A percentile compares a stretch with the other conserved stretches of the same genome.
These are phyloP conservation scores for Smutsia gigantea DNA, from an alignment of 2,797 vertebrate species.

Conservation along the genomic window DNA sequence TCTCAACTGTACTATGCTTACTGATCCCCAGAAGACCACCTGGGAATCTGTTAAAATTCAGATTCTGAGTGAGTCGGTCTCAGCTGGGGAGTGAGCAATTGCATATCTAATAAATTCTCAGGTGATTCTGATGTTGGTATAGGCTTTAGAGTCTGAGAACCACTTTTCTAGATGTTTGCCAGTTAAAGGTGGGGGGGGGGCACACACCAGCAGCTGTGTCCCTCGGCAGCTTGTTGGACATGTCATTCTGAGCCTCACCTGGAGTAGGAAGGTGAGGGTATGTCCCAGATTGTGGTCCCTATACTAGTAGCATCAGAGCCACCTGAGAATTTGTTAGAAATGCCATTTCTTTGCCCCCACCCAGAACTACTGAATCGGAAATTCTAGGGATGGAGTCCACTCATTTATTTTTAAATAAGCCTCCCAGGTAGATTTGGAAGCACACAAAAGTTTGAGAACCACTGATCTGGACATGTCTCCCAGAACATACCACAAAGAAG, in stretches of 20 bases:
- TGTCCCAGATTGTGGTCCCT: neutral
- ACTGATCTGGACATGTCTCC: neutral
- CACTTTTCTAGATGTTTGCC: neutral
- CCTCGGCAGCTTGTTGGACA: neutral
- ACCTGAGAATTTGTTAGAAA: neutral
- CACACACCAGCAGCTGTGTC: neutral
- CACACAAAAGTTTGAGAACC: neutral
- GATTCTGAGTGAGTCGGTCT: neutral
- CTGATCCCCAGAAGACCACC: neutral
- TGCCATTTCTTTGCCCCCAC: neutral
- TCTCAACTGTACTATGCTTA: neutral
- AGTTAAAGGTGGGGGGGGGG: neutral
- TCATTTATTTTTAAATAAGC: neutral
- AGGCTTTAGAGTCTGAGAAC: neutral
- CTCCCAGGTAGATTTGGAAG: neutral
- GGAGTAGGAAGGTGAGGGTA: neutral
- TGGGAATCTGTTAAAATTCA: neutral
- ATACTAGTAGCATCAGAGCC: neutral
- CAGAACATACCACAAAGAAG: neutral
- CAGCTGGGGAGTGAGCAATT: neutral
- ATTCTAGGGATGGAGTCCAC: neutral
- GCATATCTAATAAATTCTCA: neutral
- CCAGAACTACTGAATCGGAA: neutral
- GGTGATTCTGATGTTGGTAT: neutral
- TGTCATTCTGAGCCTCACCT: neutral